Base-by-base conservation (phyloP, 2,888 invertebrate species). In the Gibbula magus region DNA sequence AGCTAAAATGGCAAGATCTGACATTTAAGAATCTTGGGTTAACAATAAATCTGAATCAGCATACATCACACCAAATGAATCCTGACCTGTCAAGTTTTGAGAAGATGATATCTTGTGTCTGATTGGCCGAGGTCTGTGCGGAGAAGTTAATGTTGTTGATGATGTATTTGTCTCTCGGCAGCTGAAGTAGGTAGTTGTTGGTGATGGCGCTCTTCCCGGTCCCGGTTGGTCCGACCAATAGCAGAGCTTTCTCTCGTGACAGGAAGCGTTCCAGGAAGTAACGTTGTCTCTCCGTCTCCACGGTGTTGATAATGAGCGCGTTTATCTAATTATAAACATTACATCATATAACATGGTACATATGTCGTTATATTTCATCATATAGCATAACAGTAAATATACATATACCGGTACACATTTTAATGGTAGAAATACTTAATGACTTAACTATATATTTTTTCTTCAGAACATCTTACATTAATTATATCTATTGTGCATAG, bases 61-160 rank as follows among this genome's bases (percentile, higher is more conserved):
- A n/a, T n/a, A n/a, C n/a, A n/a, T n/a, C n/a, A n/a, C n/a, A n/a
- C n/a, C n/a, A n/a, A n/a, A n/a, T 35, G 45, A 45, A 5, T 13
- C 10, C 45, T 45, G 66, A 92, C 92, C 91, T 90, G 79, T 92
- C 92, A 10, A 92, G 88, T 78, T 92, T 92, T 8, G 92, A 90
- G 84, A 92, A 92, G 70, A 92, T 92, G 79, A 92, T 91, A 81
- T 92, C 92, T 83, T 92, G 92, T 8, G 92, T 92, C 82, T 92
- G 92, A 86, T 91, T 92, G 81, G 92, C 92, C 45, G 92, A 89
- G 18, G 92, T 92, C 83, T 91, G 91, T 5, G 92, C 92, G 0
- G 92, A 92, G 86, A 92, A 92, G 87, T 90, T 92, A 75, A 92
- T 86, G 84, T 92, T 92, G 86, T 88, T 91, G 82, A 90, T 90